These are phyloP conservation scores for Cephus sareptanus DNA, from an alignment of 2,888 invertebrate genomes.

Conservation along the genomic window DNA sequence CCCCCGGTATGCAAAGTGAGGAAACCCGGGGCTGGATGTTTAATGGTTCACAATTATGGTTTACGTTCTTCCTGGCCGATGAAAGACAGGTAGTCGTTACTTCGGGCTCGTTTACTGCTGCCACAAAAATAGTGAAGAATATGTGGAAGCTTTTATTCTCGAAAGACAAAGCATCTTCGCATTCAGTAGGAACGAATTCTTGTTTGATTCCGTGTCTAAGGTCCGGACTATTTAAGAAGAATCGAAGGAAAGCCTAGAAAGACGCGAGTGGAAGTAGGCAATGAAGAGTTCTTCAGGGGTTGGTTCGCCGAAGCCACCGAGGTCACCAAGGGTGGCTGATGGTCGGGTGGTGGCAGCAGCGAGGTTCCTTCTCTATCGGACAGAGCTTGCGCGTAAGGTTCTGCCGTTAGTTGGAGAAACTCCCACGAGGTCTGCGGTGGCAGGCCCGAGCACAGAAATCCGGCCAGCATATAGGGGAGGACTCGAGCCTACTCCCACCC, in stretches of 20 bases:
- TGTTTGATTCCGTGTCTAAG: not conserved
- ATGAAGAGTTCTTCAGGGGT: not conserved
- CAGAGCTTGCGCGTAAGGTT: not conserved
- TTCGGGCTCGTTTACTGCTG: not conserved
- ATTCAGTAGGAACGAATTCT: not conserved
- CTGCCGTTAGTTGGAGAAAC: not conserved
- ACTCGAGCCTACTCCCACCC: conserved; percentile 1
- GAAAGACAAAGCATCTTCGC: not conserved
- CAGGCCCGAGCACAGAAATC: not conserved
- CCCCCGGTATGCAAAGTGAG: not conserved
- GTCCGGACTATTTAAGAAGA: not conserved
- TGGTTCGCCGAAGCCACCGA: not conserved
- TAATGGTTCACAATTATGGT: not conserved
- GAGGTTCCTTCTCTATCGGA: not conserved
- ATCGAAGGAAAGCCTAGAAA: not conserved
- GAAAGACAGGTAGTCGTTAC: not conserved
- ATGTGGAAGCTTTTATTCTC: not conserved
- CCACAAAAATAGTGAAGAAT: not conserved
- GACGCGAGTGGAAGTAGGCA: not conserved
- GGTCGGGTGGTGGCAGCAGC: not conserved
- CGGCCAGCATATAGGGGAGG: not conserved
- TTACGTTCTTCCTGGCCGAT: not conserved
- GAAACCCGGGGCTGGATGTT: not conserved
- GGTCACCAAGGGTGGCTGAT: not conserved
- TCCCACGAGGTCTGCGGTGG: not conserved